Percentiles rank a stretch among this genome's conserved stretches.
These are phyloP conservation scores for Catharus fuscescens DNA, from an alignment of 2,113 vertebrate genomes.

Conservation along the genomic window DNA sequence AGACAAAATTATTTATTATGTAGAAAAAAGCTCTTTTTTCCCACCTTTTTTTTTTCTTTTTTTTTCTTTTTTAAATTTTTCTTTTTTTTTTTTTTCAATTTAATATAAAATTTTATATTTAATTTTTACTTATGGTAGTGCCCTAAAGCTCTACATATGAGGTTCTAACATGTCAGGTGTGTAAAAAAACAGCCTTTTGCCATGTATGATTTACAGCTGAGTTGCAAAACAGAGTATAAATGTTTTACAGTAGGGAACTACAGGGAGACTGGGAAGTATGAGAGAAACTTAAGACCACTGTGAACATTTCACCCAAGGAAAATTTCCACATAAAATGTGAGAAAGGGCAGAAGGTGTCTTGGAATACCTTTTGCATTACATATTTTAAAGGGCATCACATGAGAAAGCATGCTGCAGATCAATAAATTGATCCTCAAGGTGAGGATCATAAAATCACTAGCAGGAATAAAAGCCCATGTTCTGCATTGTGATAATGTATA, in stretches of 20 bases:
- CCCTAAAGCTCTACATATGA: neutral
- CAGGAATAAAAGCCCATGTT: neutral
- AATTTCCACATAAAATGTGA: neutral
- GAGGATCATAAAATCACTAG: neutral
- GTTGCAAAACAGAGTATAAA: neutral
- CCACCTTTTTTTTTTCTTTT: neutral
- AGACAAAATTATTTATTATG: neutral
- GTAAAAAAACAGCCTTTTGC: neutral
- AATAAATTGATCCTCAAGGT: neutral
- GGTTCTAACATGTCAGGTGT: neutral
- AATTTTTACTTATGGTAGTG: neutral
- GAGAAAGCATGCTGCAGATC: neutral
- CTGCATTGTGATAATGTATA: neutral
- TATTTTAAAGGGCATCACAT: neutral
- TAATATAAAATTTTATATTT: neutral
- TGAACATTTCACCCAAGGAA: neutral
- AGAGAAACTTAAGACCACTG: neutral
- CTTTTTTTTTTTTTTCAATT: neutral
- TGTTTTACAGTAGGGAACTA: neutral
- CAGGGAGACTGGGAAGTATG: neutral
- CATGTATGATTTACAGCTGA: neutral
- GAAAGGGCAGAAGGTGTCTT: neutral
- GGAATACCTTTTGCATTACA: neutral
- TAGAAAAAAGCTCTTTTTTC: neutral
- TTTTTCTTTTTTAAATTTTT: no score